Evolutionary conservation across 2,113 vertebrate species (phyloP).

Genomic region (Oryzias woworae): DNA sequence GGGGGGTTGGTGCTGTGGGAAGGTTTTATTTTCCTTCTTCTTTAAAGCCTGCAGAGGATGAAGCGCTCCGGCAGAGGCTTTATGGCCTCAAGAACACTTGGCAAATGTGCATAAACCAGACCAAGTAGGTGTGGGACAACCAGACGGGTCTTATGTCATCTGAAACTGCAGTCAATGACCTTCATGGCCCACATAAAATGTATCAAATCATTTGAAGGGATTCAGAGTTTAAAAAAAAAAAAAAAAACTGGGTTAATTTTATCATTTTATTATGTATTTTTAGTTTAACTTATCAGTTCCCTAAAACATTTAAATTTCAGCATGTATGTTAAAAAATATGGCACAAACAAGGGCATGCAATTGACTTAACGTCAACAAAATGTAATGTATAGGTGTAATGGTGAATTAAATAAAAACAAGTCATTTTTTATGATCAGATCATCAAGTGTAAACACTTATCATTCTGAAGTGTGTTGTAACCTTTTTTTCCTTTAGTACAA

Average conservation of each 20-base stretch:
- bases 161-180: conserved; percentile 8
- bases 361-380: not conserved
- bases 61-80: conserved; percentile 52
- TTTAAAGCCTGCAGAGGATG: conserved; percentile 53
- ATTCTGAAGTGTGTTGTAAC: too few species aligned
- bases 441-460: too few species aligned
- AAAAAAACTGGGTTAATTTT: not conserved
- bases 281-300: too few species aligned
- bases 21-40: conserved; percentile 23
- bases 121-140: conserved; percentile 32
- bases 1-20: conserved; percentile 44
- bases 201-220: not conserved
- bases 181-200: not conserved
- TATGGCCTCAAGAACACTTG: conserved; percentile 60
- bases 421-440: too few species aligned
- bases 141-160: conserved; percentile 16
- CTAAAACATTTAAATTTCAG: not conserved
- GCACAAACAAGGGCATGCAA: not conserved
- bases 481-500: too few species aligned
- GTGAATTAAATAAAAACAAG: too few species aligned
- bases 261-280: too few species aligned
- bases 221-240: not conserved
- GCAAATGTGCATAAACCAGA: conserved; percentile 50
- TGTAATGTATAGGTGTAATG: too few species aligned
- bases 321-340: not conserved